A percentile compares a stretch with the other conserved stretches of the same genome.
These are phyloP conservation scores for Girardinichthys multiradiatus DNA, from an alignment of 2,113 vertebrate genomes.

Conservation along the genomic window DNA sequence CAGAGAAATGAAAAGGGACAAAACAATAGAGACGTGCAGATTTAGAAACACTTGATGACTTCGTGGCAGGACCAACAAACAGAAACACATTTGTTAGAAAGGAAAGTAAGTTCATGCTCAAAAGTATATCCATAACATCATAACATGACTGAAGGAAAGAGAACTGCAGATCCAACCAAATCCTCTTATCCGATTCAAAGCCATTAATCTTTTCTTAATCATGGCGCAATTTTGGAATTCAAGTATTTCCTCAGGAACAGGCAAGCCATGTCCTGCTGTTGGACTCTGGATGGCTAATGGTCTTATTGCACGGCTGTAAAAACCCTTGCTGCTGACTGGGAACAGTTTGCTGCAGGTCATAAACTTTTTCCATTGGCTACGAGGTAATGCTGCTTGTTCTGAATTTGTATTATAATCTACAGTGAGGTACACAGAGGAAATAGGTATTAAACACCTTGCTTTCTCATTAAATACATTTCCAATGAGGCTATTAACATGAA, in stretches of 20 bases:
- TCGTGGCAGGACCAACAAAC: constrained; percentile 19
- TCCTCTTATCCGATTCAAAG: constrained; percentile 72
- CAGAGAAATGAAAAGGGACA: constrained; percentile 45
- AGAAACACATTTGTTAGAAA: constrained; percentile 20
- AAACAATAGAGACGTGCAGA: constrained; percentile 35
- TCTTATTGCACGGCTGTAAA: constrained; percentile 58
- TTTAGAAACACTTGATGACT: constrained; percentile 34
- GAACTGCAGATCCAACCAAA: constrained; percentile 55
- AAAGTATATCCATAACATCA: constrained; percentile 72
- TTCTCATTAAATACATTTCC: background rate
- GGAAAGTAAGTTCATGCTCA: constrained; percentile 58
- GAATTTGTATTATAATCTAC: constrained; percentile 12
- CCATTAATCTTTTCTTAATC: constrained; percentile 74
- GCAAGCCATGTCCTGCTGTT: constrained; percentile 30
- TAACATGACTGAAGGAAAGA: constrained; percentile 65
- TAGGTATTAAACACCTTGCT: background rate
- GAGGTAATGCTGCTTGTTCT: constrained; percentile 15
- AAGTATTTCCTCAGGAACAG: constrained; percentile 64
- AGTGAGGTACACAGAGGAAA: background rate
- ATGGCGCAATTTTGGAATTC: constrained; percentile 69
- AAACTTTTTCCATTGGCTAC: constrained; percentile 12
- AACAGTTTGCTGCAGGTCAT: constrained; percentile 30
- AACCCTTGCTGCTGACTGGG: constrained; percentile 33
- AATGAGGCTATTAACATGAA: too few species aligned
- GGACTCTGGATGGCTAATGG: constrained; percentile 51